Percentiles rank a stretch among this genome's conserved stretches.
Conservation (phyloP, 1,140 invertebrate genomes). For the Drosophila hydei region DNA sequence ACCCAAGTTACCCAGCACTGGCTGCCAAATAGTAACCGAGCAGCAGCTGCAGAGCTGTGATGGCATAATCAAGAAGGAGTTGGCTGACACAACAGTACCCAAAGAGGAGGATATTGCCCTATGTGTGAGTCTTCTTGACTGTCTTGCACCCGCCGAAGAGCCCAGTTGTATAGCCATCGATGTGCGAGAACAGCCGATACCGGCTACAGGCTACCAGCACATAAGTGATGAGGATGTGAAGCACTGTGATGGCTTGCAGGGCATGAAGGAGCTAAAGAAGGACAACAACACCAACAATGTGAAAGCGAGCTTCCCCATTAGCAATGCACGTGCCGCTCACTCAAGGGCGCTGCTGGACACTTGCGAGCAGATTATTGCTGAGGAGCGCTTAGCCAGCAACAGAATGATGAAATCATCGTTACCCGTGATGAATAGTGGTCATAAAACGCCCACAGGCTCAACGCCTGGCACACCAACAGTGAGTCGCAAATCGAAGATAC, state of each 20-base stretch:
- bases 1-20: conserved; percentile 64
- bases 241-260: conserved; percentile 54
- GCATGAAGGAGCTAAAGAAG: conserved; percentile 9
- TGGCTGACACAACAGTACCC: conserved; percentile 23
- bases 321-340: conserved; percentile 65
- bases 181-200: conserved; percentile 57
- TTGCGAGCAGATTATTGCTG: conserved; percentile 78
- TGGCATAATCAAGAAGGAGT: conserved; percentile 23
- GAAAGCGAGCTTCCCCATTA: conserved; percentile 61
- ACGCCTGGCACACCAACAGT: conserved; percentile 49
- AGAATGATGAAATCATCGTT: conserved; percentile 67
- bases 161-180: conserved; percentile 65
- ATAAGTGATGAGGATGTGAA: conserved; percentile 60
- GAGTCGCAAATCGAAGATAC: conserved; percentile 73
- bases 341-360: conserved; percentile 76
- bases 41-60: conserved; percentile 60
- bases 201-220: conserved; percentile 69
- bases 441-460: conserved; percentile 16
- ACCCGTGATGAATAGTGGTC: conserved; percentile 23
- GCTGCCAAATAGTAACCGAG: conserved; percentile 56
- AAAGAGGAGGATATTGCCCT: conserved; percentile 61
- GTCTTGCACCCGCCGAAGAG: conserved; percentile 69
- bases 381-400: conserved; percentile 71
- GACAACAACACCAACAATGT: conserved; percentile 5
- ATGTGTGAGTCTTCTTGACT: conserved; percentile 59